Evolutionary conservation across 1,140 invertebrate genomes (phyloP).

Genomic region (Drosophila fuyamai): DNA sequence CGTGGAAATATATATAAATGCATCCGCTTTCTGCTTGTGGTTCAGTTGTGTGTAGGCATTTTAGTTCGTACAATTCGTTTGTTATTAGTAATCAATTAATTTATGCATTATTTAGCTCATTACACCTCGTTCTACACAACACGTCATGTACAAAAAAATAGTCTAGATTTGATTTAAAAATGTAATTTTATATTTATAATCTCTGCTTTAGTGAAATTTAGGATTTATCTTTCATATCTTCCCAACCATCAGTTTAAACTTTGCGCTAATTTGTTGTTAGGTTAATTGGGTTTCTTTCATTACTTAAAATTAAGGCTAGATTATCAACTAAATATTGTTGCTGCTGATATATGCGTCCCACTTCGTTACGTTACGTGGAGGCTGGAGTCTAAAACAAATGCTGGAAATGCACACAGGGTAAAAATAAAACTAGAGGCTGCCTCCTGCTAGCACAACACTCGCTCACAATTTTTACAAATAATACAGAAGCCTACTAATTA

Average conservation of each 20-base stretch:
- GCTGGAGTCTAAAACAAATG: slow-evolving; percentile 50
- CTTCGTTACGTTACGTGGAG: slow-evolving; percentile 33
- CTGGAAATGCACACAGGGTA: slow-evolving; percentile 54
- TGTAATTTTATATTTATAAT: slow-evolving; percentile 75
- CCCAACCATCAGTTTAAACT: slow-evolving; percentile 40
- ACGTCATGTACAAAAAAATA: slow-evolving; percentile 77
- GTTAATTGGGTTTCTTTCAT: slow-evolving; percentile 50
- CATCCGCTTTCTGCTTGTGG: slow-evolving; percentile 68
- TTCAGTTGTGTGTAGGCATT: slow-evolving; percentile 56
- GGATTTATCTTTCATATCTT: slow-evolving; percentile 61
- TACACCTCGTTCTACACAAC: slow-evolving; percentile 36
- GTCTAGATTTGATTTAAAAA: slow-evolving; percentile 76
- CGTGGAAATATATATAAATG: slow-evolving; percentile 74
- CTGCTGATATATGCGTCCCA: slow-evolving; percentile 61
- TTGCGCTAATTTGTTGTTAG: slow-evolving; percentile 74
- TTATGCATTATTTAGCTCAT: slow-evolving; percentile 33
- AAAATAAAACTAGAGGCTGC: slow-evolving; percentile 69
- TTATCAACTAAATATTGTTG: slow-evolving; percentile 79
- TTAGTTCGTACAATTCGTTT: slow-evolving; percentile 49
- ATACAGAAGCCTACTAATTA: slow-evolving; percentile 76
- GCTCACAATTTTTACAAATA: slow-evolving; percentile 64
- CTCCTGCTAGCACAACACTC: slow-evolving; percentile 64
- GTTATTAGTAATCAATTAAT: slow-evolving; percentile 24
- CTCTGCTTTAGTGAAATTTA: slow-evolving; percentile 71
- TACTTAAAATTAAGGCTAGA: slow-evolving; percentile 80